Evolutionary conservation across 2,888 invertebrate species (phyloP), one percentile per base, ranked within the genome.

Genomic region (Ennomos fuscantarius): DNA sequence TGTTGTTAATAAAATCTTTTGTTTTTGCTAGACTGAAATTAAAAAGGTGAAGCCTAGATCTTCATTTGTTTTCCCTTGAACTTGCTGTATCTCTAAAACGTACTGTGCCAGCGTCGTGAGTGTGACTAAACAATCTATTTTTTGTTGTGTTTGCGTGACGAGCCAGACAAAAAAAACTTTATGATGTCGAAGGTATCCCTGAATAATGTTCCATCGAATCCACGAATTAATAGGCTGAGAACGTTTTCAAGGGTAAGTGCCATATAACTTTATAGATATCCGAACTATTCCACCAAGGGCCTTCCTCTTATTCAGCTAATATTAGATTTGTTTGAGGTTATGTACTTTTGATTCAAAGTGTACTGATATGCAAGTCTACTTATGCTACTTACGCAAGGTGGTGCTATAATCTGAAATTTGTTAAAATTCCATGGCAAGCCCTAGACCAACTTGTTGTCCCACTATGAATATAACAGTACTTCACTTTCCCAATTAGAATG

Each of bases 161-260:
- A 73, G 55, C 37, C 34, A 39, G 55, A 67, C 63, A 60, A 63
- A 60, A 58, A 59, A 70, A 64, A 57, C 68, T 59, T 52, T 41
- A 62, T 41, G 68, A 92, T 92, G 92, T 92, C 92, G 67, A 90
- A 90, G 74, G 87, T 86, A 70, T 92, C 92, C 68, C 80, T 92
- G 59, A 91, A 84, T 69, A 92, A 91, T 79, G 84, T 91, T 64
- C 89, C 91, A 65, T 90, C 92, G 62, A 92, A 92, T 70, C 91
- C 91, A 67, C 81, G 91, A 65, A 89, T 92, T 60, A 88, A 75
- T 73, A 87, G 92, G 51, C 78, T 91, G 62, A 81, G 91, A 78
- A 92, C 91, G 48, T 87, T 81, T 83, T 92, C 90, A 63, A 87
- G 91, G 85, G 92, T 91, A 77, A 89, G 92, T 63, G 49, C 45